A percentile compares a stretch with the other conserved stretches of the same genome.
Evolutionary conservation across 2,113 vertebrate species (phyloP).

Genomic region (Daubentonia madagascariensis): DNA sequence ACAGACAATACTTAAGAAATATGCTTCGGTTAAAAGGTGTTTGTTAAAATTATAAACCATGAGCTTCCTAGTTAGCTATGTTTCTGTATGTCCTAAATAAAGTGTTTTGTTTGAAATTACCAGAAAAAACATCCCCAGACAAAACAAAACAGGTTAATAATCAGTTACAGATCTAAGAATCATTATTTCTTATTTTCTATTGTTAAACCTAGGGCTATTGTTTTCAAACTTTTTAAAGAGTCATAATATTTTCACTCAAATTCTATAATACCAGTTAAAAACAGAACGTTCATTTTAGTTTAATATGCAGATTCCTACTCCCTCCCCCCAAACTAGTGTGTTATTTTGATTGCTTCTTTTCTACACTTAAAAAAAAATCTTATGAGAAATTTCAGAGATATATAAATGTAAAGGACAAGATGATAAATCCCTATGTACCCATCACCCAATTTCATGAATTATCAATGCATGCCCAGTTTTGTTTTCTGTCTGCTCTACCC

Average conservation of each 20-base stretch:
- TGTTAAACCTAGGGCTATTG: not conserved
- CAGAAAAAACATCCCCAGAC: not conserved
- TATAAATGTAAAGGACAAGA: not conserved
- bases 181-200: not conserved
- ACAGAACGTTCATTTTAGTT: not conserved
- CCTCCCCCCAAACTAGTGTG: not conserved
- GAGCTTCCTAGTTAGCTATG: slow-evolving; percentile 68
- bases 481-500: not conserved
- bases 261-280: not conserved
- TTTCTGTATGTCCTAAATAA: slow-evolving; percentile 66
- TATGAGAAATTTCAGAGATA: not conserved
- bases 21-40: slow-evolving; percentile 69
- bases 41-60: slow-evolving; percentile 72
- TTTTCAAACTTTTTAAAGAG: not conserved
- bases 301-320: not conserved
- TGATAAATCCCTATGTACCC: not conserved
- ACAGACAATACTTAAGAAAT: slow-evolving; percentile 78
- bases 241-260: not conserved
- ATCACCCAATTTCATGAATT: not conserved
- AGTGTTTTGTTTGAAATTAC: slow-evolving; percentile 67
- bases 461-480: not conserved
- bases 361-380: not conserved
- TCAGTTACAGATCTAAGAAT: not conserved
- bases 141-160: slow-evolving; percentile 41
- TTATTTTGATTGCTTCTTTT: not conserved